Percentiles rank a stretch among this genome's conserved stretches.
These are phyloP conservation scores for Philopotamus ludificatus DNA, from an alignment of 1,140 invertebrate species.

Conservation along the genomic window DNA sequence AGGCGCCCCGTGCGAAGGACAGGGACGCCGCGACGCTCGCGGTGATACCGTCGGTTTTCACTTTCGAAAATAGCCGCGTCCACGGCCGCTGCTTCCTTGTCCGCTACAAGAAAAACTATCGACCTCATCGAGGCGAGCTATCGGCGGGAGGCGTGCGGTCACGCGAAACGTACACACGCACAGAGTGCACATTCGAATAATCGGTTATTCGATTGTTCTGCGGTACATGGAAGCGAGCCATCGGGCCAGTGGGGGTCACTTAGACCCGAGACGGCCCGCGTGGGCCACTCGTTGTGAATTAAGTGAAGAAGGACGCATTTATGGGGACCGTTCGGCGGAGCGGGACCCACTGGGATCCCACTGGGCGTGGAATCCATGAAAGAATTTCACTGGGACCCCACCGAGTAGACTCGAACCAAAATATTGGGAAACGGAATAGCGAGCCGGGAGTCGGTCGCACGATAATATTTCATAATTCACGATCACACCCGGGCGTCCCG, in stretches of 20 bases:
- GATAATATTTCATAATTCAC: conserved; percentile 21
- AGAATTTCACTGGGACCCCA: conserved; percentile 35
- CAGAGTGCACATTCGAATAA: no score
- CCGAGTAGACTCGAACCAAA: conserved; percentile 13
- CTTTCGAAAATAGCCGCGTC: background rate
- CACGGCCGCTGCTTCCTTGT: background rate
- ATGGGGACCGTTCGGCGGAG: background rate
- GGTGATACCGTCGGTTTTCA: background rate
- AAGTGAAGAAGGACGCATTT: conserved; percentile 28
- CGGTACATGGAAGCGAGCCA: conserved; percentile 10
- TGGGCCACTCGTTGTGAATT: conserved; percentile 39
- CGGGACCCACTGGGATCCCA: conserved; percentile 17
- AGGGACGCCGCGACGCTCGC: background rate
- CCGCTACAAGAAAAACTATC: background rate
- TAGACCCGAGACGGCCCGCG: conserved; percentile 43
- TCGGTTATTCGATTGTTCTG: background rate
- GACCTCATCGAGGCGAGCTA: background rate
- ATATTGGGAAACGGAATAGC: conserved; percentile 20
- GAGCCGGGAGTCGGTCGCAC: conserved; percentile 3
- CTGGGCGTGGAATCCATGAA: conserved; percentile 36
- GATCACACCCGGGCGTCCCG: background rate
- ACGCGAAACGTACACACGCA: background rate
- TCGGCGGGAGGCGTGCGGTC: background rate
- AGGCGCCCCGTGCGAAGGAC: conserved; percentile 15
- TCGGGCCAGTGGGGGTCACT: conserved; percentile 46